Conservation (phyloP, 2,113 vertebrate genomes). For the Scomber colias region DNA sequence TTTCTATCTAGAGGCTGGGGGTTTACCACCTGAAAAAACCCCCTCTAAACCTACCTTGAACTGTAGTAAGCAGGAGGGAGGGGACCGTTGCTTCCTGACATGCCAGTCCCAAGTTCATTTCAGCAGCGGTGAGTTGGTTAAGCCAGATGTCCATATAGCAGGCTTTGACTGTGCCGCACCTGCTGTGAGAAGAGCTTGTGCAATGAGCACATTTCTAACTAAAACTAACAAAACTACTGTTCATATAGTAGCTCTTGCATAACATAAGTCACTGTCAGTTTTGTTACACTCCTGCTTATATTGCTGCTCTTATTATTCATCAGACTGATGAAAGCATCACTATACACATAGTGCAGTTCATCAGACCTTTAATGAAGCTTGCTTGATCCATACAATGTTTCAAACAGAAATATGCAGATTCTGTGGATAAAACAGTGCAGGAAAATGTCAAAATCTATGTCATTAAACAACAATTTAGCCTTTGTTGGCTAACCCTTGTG, state of each 20-base stretch:
- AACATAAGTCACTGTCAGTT: background rate
- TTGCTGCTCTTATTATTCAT: background rate
- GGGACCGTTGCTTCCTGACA: constrained; percentile 92
- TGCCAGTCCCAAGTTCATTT: constrained; percentile 92
- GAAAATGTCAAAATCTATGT: too few species aligned
- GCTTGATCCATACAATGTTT: background rate
- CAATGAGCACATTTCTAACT: too few species aligned
- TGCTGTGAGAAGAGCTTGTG: background rate
- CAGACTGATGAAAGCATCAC: background rate
- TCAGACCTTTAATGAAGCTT: background rate
- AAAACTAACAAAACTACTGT: background rate
- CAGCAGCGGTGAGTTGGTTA: constrained; percentile 91
- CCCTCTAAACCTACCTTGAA: constrained; percentile 88
- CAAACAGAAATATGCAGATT: background rate
- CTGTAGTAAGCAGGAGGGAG: constrained; percentile 92
- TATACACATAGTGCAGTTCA: background rate
- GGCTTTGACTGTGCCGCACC: background rate
- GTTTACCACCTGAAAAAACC: constrained; percentile 76
- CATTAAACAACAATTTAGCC: background rate
- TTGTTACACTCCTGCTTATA: background rate
- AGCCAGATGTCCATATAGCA: background rate
- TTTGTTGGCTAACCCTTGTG: background rate
- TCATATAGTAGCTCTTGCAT: background rate
- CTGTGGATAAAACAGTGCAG: too few species aligned
- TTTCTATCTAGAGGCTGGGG: constrained; percentile 91